Evolutionary conservation across 2,888 invertebrate genomes (phyloP).

Genomic region (Aspidapion aeneum): DNA sequence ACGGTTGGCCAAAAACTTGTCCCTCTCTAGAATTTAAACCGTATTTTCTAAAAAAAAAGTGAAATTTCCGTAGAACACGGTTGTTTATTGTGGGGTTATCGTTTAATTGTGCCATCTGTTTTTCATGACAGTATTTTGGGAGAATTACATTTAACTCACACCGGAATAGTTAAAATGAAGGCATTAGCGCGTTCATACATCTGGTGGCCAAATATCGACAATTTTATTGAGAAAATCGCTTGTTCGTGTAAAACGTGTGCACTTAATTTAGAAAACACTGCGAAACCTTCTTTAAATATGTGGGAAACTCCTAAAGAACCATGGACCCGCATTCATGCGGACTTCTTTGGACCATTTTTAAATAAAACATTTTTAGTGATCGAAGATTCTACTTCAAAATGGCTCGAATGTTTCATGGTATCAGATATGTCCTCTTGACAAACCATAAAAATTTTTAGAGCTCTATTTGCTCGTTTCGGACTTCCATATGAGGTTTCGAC

Average conservation of each 20-base stretch:
- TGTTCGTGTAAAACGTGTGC: not conserved
- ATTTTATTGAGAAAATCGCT: constrained; percentile 1
- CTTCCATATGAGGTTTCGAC: not conserved
- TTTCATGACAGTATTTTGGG: constrained; percentile 10
- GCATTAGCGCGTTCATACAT: constrained; percentile 25
- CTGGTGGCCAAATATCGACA: constrained; percentile 4
- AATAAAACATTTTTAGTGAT: too few species aligned
- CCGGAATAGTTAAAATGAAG: constrained; percentile 35
- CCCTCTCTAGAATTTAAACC: constrained; percentile 9
- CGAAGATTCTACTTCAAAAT: too few species aligned
- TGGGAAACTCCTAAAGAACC: too few species aligned
- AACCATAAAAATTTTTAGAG: not conserved
- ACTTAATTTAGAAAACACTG: constrained; percentile 3
- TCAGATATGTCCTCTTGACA: constrained; percentile 2
- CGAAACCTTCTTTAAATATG: too few species aligned
- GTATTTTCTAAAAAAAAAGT: constrained; percentile 11
- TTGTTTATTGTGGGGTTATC: too few species aligned
- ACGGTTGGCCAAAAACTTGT: constrained; percentile 12
- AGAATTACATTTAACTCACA: constrained; percentile 14
- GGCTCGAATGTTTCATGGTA: constrained; percentile 10
- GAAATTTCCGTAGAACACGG: constrained; percentile 14
- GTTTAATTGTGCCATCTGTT: too few species aligned
- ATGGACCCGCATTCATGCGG: too few species aligned
- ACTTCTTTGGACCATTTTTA: too few species aligned
- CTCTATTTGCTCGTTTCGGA: not conserved